Conservation (phyloP, 2,797 vertebrate genomes). For the Chiroxiphia lanceolata region DNA sequence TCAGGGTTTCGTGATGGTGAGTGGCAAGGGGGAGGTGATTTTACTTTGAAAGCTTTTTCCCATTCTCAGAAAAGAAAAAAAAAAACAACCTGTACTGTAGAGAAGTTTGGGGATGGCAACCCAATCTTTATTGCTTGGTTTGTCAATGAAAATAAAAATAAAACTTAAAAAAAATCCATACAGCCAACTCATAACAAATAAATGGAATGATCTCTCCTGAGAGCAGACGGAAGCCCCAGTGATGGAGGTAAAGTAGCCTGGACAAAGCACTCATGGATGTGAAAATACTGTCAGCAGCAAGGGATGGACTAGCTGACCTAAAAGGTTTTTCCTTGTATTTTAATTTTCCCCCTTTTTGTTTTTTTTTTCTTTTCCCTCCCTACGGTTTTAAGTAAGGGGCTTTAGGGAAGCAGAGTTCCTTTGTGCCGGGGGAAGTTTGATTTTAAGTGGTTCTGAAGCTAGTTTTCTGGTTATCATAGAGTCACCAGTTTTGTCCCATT, state of each 20-base stretch:
- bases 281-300: conserved; percentile 20
- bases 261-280: conserved; percentile 53
- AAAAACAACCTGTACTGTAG: not conserved
- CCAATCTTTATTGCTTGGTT: conserved; percentile 52
- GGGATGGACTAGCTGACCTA: conserved; percentile 21
- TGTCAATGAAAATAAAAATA: conserved; percentile 69
- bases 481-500: not conserved
- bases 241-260: conserved; percentile 38
- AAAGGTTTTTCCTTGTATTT: conserved; percentile 21
- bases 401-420: not conserved
- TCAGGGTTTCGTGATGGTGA: not conserved
- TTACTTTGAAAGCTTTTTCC: conserved; percentile 36
- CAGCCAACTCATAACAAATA: conserved; percentile 40
- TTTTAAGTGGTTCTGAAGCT: conserved; percentile 25
- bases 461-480: not conserved
- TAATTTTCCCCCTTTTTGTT: not conserved
- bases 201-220: conserved; percentile 61
- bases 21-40: not conserved
- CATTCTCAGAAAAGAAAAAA: not conserved
- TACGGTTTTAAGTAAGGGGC: not conserved
- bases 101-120: conserved; percentile 2
- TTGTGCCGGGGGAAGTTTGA: not conserved
- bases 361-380: not conserved
- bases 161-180: conserved; percentile 65
- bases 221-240: not conserved